Base-by-base conservation (phyloP, 1,140 invertebrate genomes). In the Eubasilissa regina region DNA sequence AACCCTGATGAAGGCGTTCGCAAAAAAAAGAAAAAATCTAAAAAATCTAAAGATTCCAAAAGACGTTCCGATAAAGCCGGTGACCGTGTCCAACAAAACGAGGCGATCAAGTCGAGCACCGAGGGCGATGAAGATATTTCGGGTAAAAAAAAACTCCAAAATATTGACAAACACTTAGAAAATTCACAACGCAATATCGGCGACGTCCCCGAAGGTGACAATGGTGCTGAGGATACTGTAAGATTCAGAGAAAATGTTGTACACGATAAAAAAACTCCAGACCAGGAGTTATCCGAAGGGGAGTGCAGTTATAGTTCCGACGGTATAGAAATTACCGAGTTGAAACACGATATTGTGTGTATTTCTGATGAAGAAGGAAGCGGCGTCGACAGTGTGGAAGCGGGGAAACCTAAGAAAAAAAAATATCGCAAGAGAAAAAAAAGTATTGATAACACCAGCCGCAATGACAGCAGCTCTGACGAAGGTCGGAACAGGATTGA, bases 261-360 rank as follows among this genome's bases (percentile, higher is more conserved):
- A 70, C 44, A 19, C 17, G 44, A n/a, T 21, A 70, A 19, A n/a
- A 13, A 73, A 73, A 53, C 25, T 35, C 68, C 19, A 13, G 68
- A 73, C 1, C 17, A 51, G 13, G 74, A 80, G 11, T 35, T 80
- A 11, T 80, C 81, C 17, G 81, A 83, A 51, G 78, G 81, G 10
- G 81, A 83, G 76, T 83, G 81, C 74, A 80, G 81, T 56, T 75
- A 60, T 21, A 80, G 78, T 19, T 82, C 81, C 0, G 75, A 80
- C 43, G 75, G 62, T 43, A 68, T 77, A 3, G 75, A 78, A 74
- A 70, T 73, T 15, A 75, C 72, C 0, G 74, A 81, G 17, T 55
- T 68, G 47, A 80, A 80, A 47, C 17, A 45, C 12, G 81, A 83
- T 17, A 76, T 78, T n/a, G 48, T 78, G 12, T 78, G 78, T 35